These are phyloP conservation scores for Eremophila alpestris DNA, from an alignment of 2,797 vertebrate genomes.

Conservation along the genomic window DNA sequence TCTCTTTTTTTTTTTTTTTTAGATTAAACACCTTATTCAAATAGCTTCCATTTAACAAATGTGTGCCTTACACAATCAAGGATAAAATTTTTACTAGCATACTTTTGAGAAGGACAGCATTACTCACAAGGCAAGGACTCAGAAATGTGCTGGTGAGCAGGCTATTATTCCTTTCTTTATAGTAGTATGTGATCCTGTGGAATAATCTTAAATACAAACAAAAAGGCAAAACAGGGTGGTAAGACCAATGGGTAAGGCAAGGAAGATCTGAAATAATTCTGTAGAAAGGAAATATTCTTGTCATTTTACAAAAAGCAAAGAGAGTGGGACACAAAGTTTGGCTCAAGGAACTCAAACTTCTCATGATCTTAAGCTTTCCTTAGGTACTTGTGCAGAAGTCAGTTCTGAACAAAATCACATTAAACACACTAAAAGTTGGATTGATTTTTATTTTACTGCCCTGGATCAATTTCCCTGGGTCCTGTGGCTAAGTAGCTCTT, in stretches of 20 bases:
- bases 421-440: neutral
- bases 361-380: neutral
- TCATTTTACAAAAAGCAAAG: neutral
- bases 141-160: neutral
- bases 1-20: neutral
- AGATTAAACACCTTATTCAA: neutral
- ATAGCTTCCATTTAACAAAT: neutral
- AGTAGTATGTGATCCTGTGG: neutral
- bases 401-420: slow-evolving; percentile 7
- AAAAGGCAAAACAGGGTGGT: neutral
- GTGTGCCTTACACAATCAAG: neutral
- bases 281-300: neutral
- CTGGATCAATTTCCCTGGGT: slow-evolving; percentile 16
- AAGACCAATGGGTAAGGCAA: neutral
- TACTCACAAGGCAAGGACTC: neutral
- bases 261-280: neutral
- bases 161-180: neutral
- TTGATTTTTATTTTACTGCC: slow-evolving; percentile 36
- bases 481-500: neutral
- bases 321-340: neutral
- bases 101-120: neutral
- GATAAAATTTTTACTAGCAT: neutral
- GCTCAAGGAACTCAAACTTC: neutral
- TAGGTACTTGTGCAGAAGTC: neutral
- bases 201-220: neutral